Percentiles rank a stretch among this genome's conserved stretches.
Evolutionary conservation across 2,113 vertebrate species (phyloP).

Genomic region (Hucho hucho): DNA sequence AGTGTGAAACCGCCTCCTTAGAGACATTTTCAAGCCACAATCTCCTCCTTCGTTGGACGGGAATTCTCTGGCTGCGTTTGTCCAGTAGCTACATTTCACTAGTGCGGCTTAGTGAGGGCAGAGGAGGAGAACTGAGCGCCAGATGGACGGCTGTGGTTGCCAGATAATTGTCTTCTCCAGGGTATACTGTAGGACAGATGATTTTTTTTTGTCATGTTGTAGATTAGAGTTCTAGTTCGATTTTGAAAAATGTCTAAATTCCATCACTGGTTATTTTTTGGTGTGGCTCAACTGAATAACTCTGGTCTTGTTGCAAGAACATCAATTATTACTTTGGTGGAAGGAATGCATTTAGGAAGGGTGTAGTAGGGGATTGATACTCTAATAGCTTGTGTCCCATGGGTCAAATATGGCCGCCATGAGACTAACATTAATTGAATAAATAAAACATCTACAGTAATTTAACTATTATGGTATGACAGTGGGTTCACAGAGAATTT

Average conservation of each 20-base stretch:
- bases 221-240: background rate
- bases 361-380: background rate
- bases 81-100: background rate
- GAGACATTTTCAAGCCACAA: conserved; percentile 11
- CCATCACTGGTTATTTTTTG: too few relatives aligned
- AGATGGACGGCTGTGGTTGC: background rate
- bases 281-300: background rate
- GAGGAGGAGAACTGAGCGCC: background rate
- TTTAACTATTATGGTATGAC: background rate
- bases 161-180: background rate
- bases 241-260: too few relatives aligned
- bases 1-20: conserved; percentile 13
- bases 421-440: background rate
- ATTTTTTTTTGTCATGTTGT: background rate
- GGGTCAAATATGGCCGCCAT: too few relatives aligned
- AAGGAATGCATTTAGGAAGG: background rate
- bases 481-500: background rate
- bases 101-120: background rate
- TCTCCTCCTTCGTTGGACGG: conserved; percentile 5
- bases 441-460: background rate
- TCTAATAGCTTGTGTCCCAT: background rate
- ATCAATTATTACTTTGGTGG: background rate
- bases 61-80: background rate
- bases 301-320: background rate
- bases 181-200: background rate